Evolutionary conservation across 2,888 invertebrate genomes (phyloP).

Genomic region (Idaea straminata): DNA sequence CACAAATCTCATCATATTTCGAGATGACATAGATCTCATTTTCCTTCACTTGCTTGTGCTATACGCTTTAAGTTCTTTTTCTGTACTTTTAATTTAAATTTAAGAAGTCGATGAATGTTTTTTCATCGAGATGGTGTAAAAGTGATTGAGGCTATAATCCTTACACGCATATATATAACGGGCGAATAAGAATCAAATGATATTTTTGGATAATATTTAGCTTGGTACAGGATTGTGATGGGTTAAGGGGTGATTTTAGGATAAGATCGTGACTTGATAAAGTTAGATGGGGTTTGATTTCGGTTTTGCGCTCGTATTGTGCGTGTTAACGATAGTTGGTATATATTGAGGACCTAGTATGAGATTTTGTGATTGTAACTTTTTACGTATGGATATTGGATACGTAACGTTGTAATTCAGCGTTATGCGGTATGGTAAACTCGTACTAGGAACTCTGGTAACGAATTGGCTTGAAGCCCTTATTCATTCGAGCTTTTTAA

Average conservation of each 20-base stretch:
- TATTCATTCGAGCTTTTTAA: neutral
- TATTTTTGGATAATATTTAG: neutral
- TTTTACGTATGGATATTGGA: neutral
- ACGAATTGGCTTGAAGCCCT: neutral
- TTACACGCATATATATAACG: neutral
- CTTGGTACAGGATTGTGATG: neutral
- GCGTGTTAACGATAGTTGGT: neutral
- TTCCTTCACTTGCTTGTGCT: neutral
- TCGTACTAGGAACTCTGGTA: neutral
- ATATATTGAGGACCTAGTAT: neutral
- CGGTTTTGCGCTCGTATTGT: neutral
- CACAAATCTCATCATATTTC: too few relatives aligned
- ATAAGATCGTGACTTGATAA: neutral
- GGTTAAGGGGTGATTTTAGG: neutral
- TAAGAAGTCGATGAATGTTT: neutral
- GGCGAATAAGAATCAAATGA: neutral
- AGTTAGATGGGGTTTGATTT: neutral
- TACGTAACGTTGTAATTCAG: too few relatives aligned
- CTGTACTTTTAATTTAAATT: neutral
- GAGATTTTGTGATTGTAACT: neutral
- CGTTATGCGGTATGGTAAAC: neutral
- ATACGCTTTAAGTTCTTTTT: neutral
- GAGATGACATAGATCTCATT: neutral
- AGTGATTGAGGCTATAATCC: neutral
- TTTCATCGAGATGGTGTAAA: neutral